Evolutionary conservation across 2,113 vertebrate species (phyloP), one percentile per base, ranked within the genome.

Genomic region (Perognathus longimembris): DNA sequence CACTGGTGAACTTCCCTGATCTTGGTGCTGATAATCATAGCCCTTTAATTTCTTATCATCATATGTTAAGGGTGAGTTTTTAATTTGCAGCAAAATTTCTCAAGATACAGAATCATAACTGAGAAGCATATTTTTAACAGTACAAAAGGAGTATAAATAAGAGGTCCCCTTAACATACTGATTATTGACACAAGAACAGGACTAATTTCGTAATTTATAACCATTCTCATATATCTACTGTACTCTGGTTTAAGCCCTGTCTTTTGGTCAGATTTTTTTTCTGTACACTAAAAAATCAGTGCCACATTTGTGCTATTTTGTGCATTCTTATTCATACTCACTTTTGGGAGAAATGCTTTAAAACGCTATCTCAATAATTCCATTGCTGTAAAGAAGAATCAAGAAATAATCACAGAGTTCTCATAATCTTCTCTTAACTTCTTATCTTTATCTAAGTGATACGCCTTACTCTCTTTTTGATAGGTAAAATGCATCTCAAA

Each of bases 71-170:
- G 20, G 15, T 75, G 4, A 85, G 21, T 26, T 63, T 74, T 76
- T 80, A 14, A 20, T 7, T n/a, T 40, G 67, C 66, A 22, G 64
- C 74, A 64, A 45, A 20, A 83, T 6, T 21, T 78, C 77, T 78
- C 20, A 74, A 78, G 82, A 38, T 28, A 17, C 3, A 32, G 24
- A 73, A 38, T 45, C 24, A 15, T 10, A 6, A 70, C 45, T 63
- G n/a, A 38, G 1, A 3, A 85, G 3, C 6, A 28, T 8, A n/a
- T 2, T 79, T 0, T 3, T 78, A 6, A 11, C n/a, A 21, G 11
- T 38, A 7, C 54, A 87, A 54, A 90, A 30, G 10, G 1, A 57
- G 8, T 11, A 17, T 61, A 57, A 79, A 32, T 61, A 32, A 36
- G 15, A 71, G n/a, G 22, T 15, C 1, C 1, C 74, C 4, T 28